phyloP scores from a whole-genome alignment of 2,888 invertebrate species.

The Taenaris catops region DNA sequence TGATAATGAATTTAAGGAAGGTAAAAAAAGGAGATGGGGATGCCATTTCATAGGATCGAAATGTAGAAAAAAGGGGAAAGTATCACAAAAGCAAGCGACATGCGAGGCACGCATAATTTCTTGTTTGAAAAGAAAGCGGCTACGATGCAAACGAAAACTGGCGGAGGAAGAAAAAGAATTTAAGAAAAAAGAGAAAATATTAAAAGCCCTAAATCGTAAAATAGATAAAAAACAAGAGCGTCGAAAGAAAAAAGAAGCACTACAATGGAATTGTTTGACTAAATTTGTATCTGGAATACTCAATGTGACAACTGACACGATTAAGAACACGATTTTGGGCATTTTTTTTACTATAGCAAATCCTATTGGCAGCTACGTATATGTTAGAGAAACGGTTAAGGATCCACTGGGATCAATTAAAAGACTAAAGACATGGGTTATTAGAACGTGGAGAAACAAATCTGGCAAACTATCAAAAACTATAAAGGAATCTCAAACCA shows the following conservation, averaged over 20 bases:
- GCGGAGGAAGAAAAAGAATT: constrained; percentile 26
- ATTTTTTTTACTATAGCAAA: constrained; percentile 26
- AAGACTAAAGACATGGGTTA: constrained; percentile 26
- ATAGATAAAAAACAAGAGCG: constrained; percentile 24
- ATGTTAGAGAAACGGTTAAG: constrained; percentile 25
- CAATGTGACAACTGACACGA: constrained; percentile 21
- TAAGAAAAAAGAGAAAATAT: constrained; percentile 18
- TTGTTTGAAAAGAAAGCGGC: constrained; percentile 12
- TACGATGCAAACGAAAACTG: constrained; percentile 17
- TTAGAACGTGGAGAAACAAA: constrained; percentile 29
- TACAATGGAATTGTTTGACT: constrained; percentile 29
- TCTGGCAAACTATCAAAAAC: constrained; percentile 34
- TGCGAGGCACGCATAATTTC: background rate
- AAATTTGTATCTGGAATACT: constrained; percentile 32
- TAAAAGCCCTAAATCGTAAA: constrained; percentile 24
- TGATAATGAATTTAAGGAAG: too few relatives aligned
- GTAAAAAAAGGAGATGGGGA: too few relatives aligned
- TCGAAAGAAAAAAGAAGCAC: constrained; percentile 26
- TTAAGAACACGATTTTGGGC: constrained; percentile 19
- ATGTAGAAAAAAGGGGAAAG: too few relatives aligned
- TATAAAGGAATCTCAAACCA: constrained; percentile 33
- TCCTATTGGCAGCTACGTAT: constrained; percentile 33
- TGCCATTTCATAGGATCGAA: too few relatives aligned
- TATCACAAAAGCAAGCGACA: too few relatives aligned
- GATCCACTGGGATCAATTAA: constrained; percentile 30